A percentile compares a stretch with the other conserved stretches of the same genome.
Conservation (phyloP, 2,888 invertebrate genomes). For the Diabrotica balteata region DNA sequence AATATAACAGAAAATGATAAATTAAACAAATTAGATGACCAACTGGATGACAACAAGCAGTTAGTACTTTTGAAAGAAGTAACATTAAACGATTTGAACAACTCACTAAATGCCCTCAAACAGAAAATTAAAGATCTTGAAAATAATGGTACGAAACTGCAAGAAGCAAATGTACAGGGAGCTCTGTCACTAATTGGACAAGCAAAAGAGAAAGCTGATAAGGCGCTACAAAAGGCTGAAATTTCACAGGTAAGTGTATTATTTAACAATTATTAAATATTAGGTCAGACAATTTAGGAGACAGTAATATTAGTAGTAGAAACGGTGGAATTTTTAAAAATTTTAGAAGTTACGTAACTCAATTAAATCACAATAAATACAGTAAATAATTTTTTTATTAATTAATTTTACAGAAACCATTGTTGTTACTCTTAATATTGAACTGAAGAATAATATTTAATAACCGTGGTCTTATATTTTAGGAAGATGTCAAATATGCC, state of each 20-base stretch:
- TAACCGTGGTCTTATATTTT: slow-evolving; percentile 31
- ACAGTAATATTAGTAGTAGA: too few species aligned
- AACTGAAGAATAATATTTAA: too few species aligned
- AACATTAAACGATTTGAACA: slow-evolving; percentile 71
- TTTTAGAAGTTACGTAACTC: too few species aligned
- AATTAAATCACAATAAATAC: too few species aligned
- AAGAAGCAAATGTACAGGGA: slow-evolving; percentile 95
- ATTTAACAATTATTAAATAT: too few species aligned
- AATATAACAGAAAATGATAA: slow-evolving; percentile 66
- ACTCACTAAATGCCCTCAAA: slow-evolving; percentile 70
- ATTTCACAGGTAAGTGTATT: slow-evolving; percentile 46
- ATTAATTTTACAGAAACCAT: too few species aligned
- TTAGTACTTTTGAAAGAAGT: slow-evolving; percentile 76
- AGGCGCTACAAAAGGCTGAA: slow-evolving; percentile 61
- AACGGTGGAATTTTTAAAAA: too few species aligned
- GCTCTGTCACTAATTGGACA: slow-evolving; percentile 91
- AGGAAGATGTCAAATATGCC: slow-evolving; percentile 63
- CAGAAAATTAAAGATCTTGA: slow-evolving; percentile 78
- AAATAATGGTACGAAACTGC: slow-evolving; percentile 75
- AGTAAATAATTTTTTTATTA: too few species aligned
- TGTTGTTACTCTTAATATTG: too few species aligned
- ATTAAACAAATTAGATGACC: slow-evolving; percentile 71
- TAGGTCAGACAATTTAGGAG: too few species aligned
- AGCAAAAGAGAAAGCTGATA: slow-evolving; percentile 72
- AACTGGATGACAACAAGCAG: slow-evolving; percentile 72